phyloP scores from a whole-genome alignment of 2,113 vertebrate species.

The Hippoglossus stenolepis region DNA sequence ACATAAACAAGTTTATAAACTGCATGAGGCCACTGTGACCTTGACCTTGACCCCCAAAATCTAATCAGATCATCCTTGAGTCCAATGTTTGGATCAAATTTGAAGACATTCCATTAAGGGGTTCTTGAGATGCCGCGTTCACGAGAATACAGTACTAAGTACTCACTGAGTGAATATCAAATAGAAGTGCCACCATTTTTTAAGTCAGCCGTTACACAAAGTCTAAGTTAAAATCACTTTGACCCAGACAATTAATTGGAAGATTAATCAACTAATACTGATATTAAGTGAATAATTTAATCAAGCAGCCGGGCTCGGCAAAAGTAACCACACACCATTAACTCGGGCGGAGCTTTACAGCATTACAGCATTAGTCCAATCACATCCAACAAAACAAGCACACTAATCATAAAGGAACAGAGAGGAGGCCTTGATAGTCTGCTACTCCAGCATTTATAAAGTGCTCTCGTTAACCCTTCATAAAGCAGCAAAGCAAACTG shows the following conservation, averaged over 20 bases:
- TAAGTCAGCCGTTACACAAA: conserved; percentile 39
- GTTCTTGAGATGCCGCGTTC: too few relatives aligned
- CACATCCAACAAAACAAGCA: conserved; percentile 57
- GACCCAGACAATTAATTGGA: conserved; percentile 67
- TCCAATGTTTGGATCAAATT: too few relatives aligned
- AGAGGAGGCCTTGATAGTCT: conserved; percentile 31
- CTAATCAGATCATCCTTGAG: too few relatives aligned
- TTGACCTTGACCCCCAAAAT: too few relatives aligned
- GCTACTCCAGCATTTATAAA: conserved; percentile 31
- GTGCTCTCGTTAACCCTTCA: conserved; percentile 8
- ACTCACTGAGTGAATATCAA: background rate
- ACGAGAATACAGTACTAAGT: too few relatives aligned
- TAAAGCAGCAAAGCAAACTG: conserved; percentile 14
- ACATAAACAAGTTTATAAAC: too few relatives aligned
- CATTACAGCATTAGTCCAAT: conserved; percentile 54
- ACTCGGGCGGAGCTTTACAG: conserved; percentile 42
- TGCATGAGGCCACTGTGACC: too few relatives aligned
- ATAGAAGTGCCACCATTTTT: background rate
- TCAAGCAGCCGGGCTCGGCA: conserved; percentile 58
- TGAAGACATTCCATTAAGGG: too few relatives aligned
- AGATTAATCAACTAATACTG: conserved; percentile 71
- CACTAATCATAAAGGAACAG: conserved; percentile 55
- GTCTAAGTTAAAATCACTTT: conserved; percentile 57
- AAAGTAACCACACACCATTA: conserved; percentile 69
- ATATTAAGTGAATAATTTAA: conserved; percentile 71